Evolutionary conservation across 2,888 invertebrate species (phyloP).

Genomic region (Dioctria linearis): DNA sequence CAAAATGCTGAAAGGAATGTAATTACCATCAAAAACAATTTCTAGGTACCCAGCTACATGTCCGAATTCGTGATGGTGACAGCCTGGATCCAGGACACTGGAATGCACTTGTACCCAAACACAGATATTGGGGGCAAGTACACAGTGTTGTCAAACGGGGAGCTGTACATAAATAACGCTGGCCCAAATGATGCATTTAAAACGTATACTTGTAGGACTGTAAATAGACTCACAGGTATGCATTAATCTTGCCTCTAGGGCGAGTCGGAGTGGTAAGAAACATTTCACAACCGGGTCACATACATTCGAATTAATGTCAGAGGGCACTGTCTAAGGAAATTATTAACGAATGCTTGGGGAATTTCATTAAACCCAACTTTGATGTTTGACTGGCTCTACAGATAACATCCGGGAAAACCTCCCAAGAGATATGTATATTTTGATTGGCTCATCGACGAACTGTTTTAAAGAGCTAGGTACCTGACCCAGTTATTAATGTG

Average conservation of each 20-base stretch:
- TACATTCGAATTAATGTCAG: constrained; percentile 39
- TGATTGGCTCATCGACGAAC: constrained; percentile 20
- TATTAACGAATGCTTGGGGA: constrained; percentile 41
- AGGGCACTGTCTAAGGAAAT: constrained; percentile 29
- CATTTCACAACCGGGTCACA: constrained; percentile 55
- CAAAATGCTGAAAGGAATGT: constrained; percentile 47
- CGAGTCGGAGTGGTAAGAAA: constrained; percentile 51
- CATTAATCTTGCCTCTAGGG: constrained; percentile 37
- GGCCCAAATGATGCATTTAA: constrained; percentile 84
- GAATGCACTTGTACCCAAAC: constrained; percentile 84
- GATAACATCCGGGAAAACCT: constrained; percentile 2
- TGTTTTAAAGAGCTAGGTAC: background rate
- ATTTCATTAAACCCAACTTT: constrained; percentile 4
- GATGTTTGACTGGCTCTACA: background rate
- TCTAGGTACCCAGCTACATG: constrained; percentile 85
- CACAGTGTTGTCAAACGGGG: constrained; percentile 85
- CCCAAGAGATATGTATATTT: constrained; percentile 14
- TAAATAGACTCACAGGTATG: constrained; percentile 82
- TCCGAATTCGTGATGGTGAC: constrained; percentile 90
- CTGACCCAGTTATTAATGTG: constrained; percentile 1
- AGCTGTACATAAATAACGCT: constrained; percentile 86
- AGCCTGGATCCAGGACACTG: constrained; percentile 90
- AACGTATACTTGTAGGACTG: constrained; percentile 86
- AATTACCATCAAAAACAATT: constrained; percentile 46
- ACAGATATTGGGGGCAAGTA: constrained; percentile 84